These are phyloP conservation scores for Pseudomyrmex pallidus DNA, from an alignment of 1,140 invertebrate genomes.

Conservation along the genomic window DNA sequence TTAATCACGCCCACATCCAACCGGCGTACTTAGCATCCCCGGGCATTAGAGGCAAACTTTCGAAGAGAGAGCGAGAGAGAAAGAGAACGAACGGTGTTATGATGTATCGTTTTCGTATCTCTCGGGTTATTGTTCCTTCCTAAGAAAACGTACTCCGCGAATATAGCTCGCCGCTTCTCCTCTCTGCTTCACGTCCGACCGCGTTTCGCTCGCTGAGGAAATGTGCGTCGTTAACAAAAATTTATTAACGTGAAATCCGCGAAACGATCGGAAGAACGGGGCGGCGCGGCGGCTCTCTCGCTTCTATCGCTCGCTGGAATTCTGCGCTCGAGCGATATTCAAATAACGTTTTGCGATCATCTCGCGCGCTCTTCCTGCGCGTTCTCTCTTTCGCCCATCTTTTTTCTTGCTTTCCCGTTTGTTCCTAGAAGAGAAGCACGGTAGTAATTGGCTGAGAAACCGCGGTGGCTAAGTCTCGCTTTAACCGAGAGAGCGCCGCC, in stretches of 20 bases:
- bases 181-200: conserved; percentile 23
- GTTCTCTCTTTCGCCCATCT: conserved; percentile 37
- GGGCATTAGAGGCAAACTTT: conserved; percentile 68
- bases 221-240: conserved; percentile 45
- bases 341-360: conserved; percentile 61
- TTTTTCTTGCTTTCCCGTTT: not conserved
- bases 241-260: conserved; percentile 63
- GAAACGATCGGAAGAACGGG: conserved; percentile 33
- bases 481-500: conserved; percentile 27
- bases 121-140: conserved; percentile 24
- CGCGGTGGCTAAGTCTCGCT: conserved; percentile 46
- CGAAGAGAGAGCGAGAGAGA: conserved; percentile 40
- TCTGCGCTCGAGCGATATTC: conserved; percentile 56
- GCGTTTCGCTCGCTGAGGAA: conserved; percentile 42
- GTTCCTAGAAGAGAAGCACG: conserved; percentile 34
- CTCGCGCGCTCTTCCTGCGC: conserved; percentile 21
- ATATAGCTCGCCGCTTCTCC: conserved; percentile 9
- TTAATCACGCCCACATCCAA: conserved; percentile 81
- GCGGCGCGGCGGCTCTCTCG: conserved; percentile 1
- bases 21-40: conserved; percentile 80
- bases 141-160: conserved; percentile 23
- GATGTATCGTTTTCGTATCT: conserved; percentile 72
- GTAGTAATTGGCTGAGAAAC: conserved; percentile 59
- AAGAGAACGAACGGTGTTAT: conserved; percentile 64
- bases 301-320: conserved; percentile 36